A percentile compares a stretch with the other conserved stretches of the same genome.
phyloP scores from a whole-genome alignment of 2,797 vertebrate species.

The Glyptemys insculpta region DNA sequence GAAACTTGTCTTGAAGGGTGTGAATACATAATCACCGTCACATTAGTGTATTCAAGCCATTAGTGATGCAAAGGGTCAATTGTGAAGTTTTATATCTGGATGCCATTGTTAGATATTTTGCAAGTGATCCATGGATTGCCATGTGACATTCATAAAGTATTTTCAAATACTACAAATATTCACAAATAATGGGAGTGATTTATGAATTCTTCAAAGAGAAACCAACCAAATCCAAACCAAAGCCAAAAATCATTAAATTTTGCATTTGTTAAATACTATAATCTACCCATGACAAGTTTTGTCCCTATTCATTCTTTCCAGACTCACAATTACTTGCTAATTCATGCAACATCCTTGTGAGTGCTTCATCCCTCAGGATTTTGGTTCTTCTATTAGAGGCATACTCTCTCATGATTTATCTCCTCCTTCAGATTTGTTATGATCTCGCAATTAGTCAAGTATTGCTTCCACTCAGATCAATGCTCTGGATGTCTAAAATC shows the following conservation, averaged over 20 bases:
- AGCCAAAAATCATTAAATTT: conserved; percentile 51
- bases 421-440: conserved; percentile 29
- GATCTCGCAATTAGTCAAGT: background rate
- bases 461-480: conserved; percentile 6
- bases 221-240: background rate
- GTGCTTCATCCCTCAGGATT: conserved; percentile 45
- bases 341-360: conserved; percentile 69
- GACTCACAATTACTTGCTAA: conserved; percentile 68
- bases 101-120: background rate
- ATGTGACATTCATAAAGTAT: background rate
- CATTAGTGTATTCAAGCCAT: background rate
- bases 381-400: conserved; percentile 46
- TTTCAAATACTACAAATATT: background rate
- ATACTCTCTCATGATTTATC: conserved; percentile 40
- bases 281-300: conserved; percentile 58
- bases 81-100: background rate
- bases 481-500: background rate
- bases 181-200: background rate
- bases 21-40: background rate
- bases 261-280: conserved; percentile 27
- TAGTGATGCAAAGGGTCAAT: background rate
- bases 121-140: background rate
- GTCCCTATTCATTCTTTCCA: conserved; percentile 62
- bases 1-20: background rate
- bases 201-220: background rate